Conservation (phyloP, 2,113 vertebrate genomes). For the Callipepla squamata region DNA sequence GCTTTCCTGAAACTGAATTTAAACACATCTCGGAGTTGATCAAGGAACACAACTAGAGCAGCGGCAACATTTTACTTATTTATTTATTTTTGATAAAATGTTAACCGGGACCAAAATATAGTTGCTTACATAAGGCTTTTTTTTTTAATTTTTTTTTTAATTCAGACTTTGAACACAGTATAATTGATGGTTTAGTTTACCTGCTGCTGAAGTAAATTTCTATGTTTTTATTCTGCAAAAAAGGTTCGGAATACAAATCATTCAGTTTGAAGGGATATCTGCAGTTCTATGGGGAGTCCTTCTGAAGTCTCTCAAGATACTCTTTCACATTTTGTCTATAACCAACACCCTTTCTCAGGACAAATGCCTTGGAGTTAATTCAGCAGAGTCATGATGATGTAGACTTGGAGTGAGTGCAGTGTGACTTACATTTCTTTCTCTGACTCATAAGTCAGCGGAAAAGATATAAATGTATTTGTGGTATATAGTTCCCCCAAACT, state of each 20-base stretch:
- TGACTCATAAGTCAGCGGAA: background rate
- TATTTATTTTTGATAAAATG: background rate
- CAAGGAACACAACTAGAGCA: background rate
- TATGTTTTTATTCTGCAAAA: background rate
- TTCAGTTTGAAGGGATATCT: background rate
- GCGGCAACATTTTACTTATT: background rate
- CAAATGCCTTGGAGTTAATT: background rate
- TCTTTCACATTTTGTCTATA: background rate
- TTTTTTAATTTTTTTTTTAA: background rate
- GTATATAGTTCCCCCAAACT: background rate
- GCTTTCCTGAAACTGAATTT: background rate
- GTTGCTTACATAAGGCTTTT: background rate
- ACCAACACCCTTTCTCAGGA: background rate
- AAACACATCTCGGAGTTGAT: background rate
- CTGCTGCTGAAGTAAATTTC: background rate
- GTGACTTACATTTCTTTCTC: constrained; percentile 1
- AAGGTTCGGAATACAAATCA: background rate
- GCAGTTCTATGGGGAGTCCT: background rate
- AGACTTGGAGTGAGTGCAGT: background rate
- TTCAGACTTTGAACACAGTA: background rate
- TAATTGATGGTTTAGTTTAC: background rate
- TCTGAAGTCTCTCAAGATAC: background rate
- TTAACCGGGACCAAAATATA: background rate
- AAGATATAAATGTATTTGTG: background rate
- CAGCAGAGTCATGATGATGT: background rate